Evolutionary conservation across 2,888 invertebrate species (phyloP).

Genomic region (Hemaris fuciformis): DNA sequence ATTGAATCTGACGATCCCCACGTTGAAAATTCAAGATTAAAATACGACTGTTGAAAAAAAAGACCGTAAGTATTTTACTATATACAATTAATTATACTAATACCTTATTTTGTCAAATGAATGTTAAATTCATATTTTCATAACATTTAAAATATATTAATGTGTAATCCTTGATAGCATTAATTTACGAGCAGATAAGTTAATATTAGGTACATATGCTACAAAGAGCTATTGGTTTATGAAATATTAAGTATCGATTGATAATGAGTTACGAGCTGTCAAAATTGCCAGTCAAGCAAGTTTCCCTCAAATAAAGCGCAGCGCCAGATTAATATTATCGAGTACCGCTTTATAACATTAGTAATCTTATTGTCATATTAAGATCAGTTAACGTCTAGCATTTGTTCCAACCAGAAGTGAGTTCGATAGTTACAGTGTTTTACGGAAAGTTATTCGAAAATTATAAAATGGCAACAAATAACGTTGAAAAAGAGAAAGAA

Average conservation of each 20-base stretch:
- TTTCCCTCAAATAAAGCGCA: not conserved
- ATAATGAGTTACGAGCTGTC: not conserved
- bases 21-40: constrained; percentile 30
- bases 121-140: not conserved
- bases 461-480: constrained; percentile 19
- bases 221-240: not conserved
- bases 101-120: not conserved
- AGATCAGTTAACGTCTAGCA: constrained; percentile 5
- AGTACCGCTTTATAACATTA: not conserved
- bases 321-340: constrained; percentile 3
- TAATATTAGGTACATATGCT: not conserved
- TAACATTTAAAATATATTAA: not conserved
- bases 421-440: too few relatives aligned
- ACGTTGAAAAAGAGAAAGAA: constrained; percentile 13
- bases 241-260: not conserved
- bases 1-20: constrained; percentile 32
- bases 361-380: not conserved
- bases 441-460: too few relatives aligned
- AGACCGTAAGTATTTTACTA: not conserved
- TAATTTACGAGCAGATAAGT: not conserved
- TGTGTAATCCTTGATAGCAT: not conserved
- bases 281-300: not conserved
- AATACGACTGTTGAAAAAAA: constrained; percentile 18
- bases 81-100: not conserved
- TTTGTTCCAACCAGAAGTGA: not conserved